Evolutionary conservation across 2,797 vertebrate species (phyloP).

Genomic region (Cossypha niveicapilla): DNA sequence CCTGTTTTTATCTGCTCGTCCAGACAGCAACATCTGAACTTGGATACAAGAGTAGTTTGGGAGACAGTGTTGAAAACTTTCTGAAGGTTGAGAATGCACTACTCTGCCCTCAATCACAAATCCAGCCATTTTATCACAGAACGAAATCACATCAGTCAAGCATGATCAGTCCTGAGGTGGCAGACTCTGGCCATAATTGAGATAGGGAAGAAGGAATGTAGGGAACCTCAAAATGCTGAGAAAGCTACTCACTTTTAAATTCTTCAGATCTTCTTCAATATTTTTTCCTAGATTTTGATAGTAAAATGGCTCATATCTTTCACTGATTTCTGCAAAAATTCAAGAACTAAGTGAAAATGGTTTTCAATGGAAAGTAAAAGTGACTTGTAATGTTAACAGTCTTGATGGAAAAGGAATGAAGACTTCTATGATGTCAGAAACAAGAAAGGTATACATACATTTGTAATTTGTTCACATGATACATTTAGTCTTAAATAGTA

Average conservation of each 20-base stretch:
- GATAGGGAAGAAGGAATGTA: background rate
- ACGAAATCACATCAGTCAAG: background rate
- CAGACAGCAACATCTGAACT: background rate
- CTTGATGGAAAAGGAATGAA: background rate
- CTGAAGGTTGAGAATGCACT: background rate
- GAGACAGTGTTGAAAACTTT: background rate
- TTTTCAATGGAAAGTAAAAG: background rate
- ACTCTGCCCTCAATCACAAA: background rate
- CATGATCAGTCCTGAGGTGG: background rate
- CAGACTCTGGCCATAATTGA: background rate
- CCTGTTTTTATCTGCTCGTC: background rate
- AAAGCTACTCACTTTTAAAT: constrained; percentile 79
- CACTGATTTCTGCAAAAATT: constrained; percentile 77
- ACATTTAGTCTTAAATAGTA: background rate
- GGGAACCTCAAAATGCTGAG: background rate
- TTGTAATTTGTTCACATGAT: background rate
- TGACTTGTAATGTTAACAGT: background rate
- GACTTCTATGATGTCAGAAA: background rate
- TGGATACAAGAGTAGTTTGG: background rate
- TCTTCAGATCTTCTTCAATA: constrained; percentile 76
- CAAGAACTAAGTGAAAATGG: background rate
- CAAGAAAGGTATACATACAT: background rate
- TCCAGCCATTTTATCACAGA: background rate
- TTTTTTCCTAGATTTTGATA: constrained; percentile 62
- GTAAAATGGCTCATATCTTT: constrained; percentile 81